Evolutionary conservation across 2,888 invertebrate genomes (phyloP).

Genomic region (Phaedon cochleariae): DNA sequence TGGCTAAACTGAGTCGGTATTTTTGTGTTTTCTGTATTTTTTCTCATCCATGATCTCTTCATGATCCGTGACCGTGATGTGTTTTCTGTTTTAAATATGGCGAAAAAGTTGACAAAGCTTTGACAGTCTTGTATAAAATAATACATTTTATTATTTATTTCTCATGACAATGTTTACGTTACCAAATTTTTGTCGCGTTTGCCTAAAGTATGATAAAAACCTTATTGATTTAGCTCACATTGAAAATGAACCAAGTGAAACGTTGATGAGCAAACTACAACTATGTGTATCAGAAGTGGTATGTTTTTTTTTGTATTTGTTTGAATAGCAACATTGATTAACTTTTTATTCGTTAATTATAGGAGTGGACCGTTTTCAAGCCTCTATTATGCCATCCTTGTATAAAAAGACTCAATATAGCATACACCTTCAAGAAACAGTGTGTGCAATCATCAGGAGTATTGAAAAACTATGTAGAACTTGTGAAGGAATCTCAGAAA

Average conservation of each 20-base stretch:
- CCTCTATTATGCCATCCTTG: slow-evolving; percentile 58
- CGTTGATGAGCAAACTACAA: slow-evolving; percentile 56
- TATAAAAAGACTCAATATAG: slow-evolving; percentile 55
- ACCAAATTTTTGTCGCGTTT: slow-evolving; percentile 59
- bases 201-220: slow-evolving; percentile 57
- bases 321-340: not conserved
- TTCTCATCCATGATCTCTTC: no score
- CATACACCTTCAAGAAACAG: slow-evolving; percentile 58
- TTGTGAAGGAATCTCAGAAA: slow-evolving; percentile 53
- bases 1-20: slow-evolving; percentile 39
- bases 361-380: slow-evolving; percentile 58
- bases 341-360: slow-evolving; percentile 32
- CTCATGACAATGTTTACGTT: slow-evolving; percentile 55
- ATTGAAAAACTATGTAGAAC: slow-evolving; percentile 53
- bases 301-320: slow-evolving; percentile 45
- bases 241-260: slow-evolving; percentile 56
- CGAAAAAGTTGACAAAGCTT: slow-evolving; percentile 55
- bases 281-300: slow-evolving; percentile 60
- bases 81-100: slow-evolving; percentile 48
- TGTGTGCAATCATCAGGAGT: slow-evolving; percentile 56
- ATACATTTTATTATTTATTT: slow-evolving; percentile 43
- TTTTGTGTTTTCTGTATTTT: not conserved
- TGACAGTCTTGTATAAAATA: slow-evolving; percentile 49
- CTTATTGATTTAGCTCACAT: slow-evolving; percentile 57
- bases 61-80: no score